Evolutionary conservation across 2,888 invertebrate species (phyloP).

Genomic region (Herminia tarsipennalis): DNA sequence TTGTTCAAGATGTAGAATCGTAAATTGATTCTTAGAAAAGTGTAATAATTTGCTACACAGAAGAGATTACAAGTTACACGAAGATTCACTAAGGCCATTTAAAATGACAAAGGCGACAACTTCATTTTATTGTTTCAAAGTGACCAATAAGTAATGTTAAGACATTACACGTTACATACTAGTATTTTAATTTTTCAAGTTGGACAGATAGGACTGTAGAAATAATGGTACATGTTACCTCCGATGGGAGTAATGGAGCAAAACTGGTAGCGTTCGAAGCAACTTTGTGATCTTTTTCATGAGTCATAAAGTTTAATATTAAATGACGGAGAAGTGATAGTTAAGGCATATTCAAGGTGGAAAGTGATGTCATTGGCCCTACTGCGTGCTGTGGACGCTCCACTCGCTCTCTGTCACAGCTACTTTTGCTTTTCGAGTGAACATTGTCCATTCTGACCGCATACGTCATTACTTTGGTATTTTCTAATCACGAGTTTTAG

Average conservation of each 20-base stretch:
- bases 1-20: no score
- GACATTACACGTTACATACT: constrained; percentile 43
- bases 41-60: no score
- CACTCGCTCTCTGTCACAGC: constrained; percentile 72
- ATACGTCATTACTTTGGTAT: constrained; percentile 76
- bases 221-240: constrained; percentile 53
- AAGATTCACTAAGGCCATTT: constrained; percentile 12
- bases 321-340: constrained; percentile 35
- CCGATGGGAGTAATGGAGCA: constrained; percentile 44
- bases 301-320: constrained; percentile 53
- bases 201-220: constrained; percentile 61
- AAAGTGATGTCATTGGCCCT: constrained; percentile 77
- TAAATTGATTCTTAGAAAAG: no score
- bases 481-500: constrained; percentile 67
- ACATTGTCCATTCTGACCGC: constrained; percentile 73
- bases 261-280: constrained; percentile 17
- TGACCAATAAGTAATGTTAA: constrained; percentile 35
- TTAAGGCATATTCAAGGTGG: constrained; percentile 59
- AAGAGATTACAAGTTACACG: no score
- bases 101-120: constrained; percentile 12
- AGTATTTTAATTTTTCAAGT: constrained; percentile 53
- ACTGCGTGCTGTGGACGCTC: constrained; percentile 67
- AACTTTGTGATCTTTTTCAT: constrained; percentile 50
- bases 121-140: constrained; percentile 24
- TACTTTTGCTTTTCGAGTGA: constrained; percentile 80